A percentile compares a stretch with the other conserved stretches of the same genome.
phyloP scores from a whole-genome alignment of 1,140 invertebrate species.

The Anadara kagoshimensis region DNA sequence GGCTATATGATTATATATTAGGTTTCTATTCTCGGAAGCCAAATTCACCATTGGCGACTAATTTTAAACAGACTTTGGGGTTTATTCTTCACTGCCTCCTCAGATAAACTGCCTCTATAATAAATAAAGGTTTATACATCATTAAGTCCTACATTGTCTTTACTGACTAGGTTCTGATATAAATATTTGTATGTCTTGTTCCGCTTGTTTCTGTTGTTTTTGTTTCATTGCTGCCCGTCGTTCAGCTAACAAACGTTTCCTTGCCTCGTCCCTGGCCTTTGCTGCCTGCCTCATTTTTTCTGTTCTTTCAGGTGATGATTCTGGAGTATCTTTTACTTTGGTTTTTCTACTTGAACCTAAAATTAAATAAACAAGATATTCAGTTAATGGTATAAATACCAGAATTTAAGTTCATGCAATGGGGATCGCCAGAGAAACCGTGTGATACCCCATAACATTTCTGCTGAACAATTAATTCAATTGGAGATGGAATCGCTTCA shows the following conservation, averaged over 20 bases:
- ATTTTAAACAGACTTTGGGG: too few species aligned
- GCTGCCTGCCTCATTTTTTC: conserved; percentile 75
- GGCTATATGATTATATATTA: too few species aligned
- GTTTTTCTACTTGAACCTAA: conserved; percentile 58
- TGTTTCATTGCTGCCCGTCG: conserved; percentile 79
- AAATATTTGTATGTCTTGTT: conserved; percentile 65
- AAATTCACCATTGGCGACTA: too few species aligned
- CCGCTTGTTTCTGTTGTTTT: conserved; percentile 62
- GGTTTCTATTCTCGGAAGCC: too few species aligned
- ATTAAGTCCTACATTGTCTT: too few species aligned
- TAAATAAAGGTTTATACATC: too few species aligned
- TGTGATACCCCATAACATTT: too few species aligned
- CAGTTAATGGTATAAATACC: neutral
- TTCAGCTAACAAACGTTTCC: conserved; percentile 87
- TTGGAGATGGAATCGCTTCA: too few species aligned
- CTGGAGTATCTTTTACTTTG: conserved; percentile 63
- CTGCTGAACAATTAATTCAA: too few species aligned
- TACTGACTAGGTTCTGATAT: conserved; percentile 43
- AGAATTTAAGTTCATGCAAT: neutral
- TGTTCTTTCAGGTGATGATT: conserved; percentile 67
- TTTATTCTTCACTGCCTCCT: too few species aligned
- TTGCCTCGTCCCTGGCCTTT: conserved; percentile 83
- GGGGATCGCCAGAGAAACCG: too few species aligned
- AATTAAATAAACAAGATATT: conserved; percentile 16
- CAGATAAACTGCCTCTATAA: too few species aligned